Conservation (phyloP, 2,113 vertebrate genomes). For the Pollimyrus isidori region DNA sequence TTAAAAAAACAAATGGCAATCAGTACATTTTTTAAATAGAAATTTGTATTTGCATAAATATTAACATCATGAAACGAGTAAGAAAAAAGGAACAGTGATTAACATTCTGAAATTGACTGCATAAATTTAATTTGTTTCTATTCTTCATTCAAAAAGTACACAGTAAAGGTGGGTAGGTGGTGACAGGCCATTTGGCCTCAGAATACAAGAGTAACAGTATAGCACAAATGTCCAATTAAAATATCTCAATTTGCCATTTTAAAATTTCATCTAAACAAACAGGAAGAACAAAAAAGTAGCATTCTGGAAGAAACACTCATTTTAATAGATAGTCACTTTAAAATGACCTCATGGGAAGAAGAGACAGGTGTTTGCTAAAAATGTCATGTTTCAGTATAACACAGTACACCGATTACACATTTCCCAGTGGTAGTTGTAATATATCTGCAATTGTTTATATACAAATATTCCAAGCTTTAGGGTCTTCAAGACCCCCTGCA, state of each 20-base stretch:
- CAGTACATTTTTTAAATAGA: slow-evolving; percentile 79
- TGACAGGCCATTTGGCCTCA: slow-evolving; percentile 15
- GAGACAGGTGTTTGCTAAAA: slow-evolving; percentile 14
- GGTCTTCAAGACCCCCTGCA: slow-evolving; percentile 2
- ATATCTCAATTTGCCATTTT: slow-evolving; percentile 23
- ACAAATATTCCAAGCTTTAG: neutral
- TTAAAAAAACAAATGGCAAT: neutral
- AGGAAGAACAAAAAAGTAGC: neutral
- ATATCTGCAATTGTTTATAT: slow-evolving; percentile 14
- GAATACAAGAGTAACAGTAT: slow-evolving; percentile 19
- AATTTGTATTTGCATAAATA: slow-evolving; percentile 98
- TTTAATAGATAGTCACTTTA: slow-evolving; percentile 13
- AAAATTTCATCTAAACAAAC: slow-evolving; percentile 42
- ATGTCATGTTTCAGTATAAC: neutral
- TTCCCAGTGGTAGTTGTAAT: neutral
- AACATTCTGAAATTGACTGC: slow-evolving; percentile 67
- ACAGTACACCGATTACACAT: neutral
- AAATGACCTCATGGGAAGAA: slow-evolving; percentile 43
- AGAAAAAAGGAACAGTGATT: slow-evolving; percentile 64
- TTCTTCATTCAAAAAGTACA: slow-evolving; percentile 31
- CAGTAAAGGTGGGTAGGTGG: slow-evolving; percentile 12
- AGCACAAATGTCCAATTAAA: slow-evolving; percentile 16
- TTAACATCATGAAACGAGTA: slow-evolving; percentile 74
- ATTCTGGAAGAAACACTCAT: slow-evolving; percentile 29
- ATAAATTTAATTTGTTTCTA: slow-evolving; percentile 40